Evolutionary conservation across 2,113 vertebrate genomes (phyloP).

Genomic region (Nycticebus coucang): DNA sequence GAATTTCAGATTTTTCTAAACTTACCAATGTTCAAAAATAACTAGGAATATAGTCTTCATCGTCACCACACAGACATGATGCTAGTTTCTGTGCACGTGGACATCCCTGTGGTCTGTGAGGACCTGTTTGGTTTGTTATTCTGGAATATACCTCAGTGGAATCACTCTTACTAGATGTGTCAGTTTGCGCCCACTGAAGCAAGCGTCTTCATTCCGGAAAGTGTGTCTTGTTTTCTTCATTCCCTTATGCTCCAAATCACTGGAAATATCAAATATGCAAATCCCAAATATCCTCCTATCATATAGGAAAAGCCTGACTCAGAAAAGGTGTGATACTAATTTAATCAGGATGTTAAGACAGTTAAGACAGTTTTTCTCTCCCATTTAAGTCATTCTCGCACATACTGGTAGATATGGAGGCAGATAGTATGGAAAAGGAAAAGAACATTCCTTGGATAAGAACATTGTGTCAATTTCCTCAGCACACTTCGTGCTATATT

Average conservation of each 20-base stretch:
- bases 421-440: not conserved
- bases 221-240: not conserved
- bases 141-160: not conserved
- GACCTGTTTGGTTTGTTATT: not conserved
- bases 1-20: not conserved
- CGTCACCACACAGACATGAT: not conserved
- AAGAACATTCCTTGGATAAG: not conserved
- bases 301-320: not conserved
- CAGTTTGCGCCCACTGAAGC: not conserved
- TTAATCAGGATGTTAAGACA: not conserved
- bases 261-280: not conserved
- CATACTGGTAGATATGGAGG: rapidly evolving
- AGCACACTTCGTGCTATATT: not conserved
- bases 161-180: not conserved
- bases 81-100: not conserved
- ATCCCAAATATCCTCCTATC: not conserved
- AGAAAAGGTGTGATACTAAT: not conserved
- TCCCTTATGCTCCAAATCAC: not conserved
- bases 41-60: not conserved
- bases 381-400: not conserved
- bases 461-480: not conserved
- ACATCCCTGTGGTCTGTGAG: not conserved
- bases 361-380: not conserved
- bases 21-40: not conserved
- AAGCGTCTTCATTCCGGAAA: not conserved